These are phyloP conservation scores for Crossocerus cetratus DNA, from an alignment of 2,888 invertebrate species.

Conservation along the genomic window DNA sequence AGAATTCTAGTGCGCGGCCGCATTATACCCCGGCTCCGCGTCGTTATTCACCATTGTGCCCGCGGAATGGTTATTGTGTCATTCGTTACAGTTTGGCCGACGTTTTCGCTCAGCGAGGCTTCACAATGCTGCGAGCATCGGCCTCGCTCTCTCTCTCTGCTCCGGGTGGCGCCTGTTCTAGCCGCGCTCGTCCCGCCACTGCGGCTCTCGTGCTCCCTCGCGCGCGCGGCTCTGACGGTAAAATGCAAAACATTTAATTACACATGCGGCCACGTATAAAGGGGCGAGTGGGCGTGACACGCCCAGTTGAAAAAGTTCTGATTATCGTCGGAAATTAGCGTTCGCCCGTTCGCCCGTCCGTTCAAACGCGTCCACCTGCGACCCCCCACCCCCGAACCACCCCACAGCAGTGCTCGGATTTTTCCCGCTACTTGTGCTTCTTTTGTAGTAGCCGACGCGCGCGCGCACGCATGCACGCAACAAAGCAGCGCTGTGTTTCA, in stretches of 20 bases:
- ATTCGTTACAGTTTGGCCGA: slow-evolving; percentile 8
- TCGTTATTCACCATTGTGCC: neutral
- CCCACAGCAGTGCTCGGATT: no score
- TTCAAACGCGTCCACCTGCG: slow-evolving; percentile 2
- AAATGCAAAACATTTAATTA: slow-evolving; percentile 5
- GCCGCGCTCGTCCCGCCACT: neutral
- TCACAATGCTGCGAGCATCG: neutral
- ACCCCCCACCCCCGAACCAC: neutral
- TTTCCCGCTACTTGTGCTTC: neutral
- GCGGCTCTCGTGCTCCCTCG: neutral
- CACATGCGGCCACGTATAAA: neutral
- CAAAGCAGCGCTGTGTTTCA: no score
- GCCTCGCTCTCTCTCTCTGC: no score
- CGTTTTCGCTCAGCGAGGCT: neutral
- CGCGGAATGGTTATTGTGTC: slow-evolving; percentile 3
- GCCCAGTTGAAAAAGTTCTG: slow-evolving; percentile 19
- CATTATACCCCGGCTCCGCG: neutral
- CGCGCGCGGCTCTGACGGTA: neutral
- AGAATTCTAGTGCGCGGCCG: neutral
- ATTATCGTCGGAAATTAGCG: slow-evolving; percentile 30
- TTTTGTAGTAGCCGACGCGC: slow-evolving; percentile 1
- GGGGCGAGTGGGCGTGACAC: slow-evolving; percentile 15
- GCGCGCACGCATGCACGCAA: no score
- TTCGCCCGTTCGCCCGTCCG: slow-evolving; percentile 7
- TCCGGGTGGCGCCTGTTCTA: no score